Base-by-base conservation (phyloP, 2,113 vertebrate species). In the Calyptomena viridis region DNA sequence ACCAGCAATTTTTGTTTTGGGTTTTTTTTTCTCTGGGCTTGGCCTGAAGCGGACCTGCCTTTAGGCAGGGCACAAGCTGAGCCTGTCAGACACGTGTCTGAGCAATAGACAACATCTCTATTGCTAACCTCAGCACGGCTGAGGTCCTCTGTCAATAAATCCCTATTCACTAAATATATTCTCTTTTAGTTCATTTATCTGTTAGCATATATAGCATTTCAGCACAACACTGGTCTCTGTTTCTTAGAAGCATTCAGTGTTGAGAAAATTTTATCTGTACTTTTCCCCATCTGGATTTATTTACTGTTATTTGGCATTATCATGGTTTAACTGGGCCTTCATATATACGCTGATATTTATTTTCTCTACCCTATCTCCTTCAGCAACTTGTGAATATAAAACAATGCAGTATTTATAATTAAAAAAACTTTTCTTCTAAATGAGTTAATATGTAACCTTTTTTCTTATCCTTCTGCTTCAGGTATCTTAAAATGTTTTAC, bases 211-310 rank as follows among this genome's bases (percentile, higher is more conserved):
- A 93, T 14, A 87, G 17, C 93, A n/a, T 97, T 94, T 67, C 95
- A 97, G 33, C 90, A 95, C 67, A 95, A 96, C 73, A 91, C 72
- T 3, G 88, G 95, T 55, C 86, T 97, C 89, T 96, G 95, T 21
- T 96, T 98, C 63, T 90, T 96, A 79, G 96, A 96, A 4, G 95
- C 90, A 72, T 97, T 97, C 21, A 96, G 88, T 1, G 9, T 75
- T 76, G 93, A 97, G 84, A 89, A 97, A 55, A 95, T 93, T 87
- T 87, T 96, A 20, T 95, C 88, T 4, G 77, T 96, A 58, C 76
- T 97, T 52, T 96, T 93, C 46, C 94, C 92, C 8, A 37, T 96
- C 31, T 53, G 63, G 94, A 97, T 97, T 80, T 95, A 80, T 46
- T 95, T 79, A 56, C 39, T 83, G 22, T 35, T 89, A 73, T 72